A percentile compares a stretch with the other conserved stretches of the same genome.
Evolutionary conservation across 2,888 invertebrate species (phyloP).

Genomic region (Chloroclysta siterata): DNA sequence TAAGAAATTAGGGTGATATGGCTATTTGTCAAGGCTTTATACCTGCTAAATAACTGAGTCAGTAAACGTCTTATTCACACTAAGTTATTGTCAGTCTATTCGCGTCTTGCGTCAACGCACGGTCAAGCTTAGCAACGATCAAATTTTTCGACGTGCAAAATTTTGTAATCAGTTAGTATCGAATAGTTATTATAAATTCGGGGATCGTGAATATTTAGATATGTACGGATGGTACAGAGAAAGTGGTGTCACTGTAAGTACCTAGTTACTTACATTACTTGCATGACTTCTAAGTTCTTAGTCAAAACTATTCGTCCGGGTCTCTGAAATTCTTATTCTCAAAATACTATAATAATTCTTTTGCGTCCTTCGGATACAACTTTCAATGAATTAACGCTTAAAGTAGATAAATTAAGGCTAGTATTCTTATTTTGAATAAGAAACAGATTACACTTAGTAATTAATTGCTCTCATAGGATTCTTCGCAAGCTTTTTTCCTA

Average conservation of each 20-base stretch:
- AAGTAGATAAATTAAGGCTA: too few relatives aligned
- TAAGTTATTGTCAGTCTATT: constrained; percentile 23
- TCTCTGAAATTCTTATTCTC: not conserved
- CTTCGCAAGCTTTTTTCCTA: too few relatives aligned
- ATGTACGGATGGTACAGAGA: constrained; percentile 32
- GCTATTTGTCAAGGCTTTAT: constrained; percentile 29
- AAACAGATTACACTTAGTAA: too few relatives aligned
- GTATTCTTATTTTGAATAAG: not conserved
- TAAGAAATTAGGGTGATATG: constrained; percentile 28
- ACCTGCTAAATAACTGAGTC: constrained; percentile 27
- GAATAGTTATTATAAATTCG: constrained; percentile 1
- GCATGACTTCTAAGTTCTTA: constrained; percentile 6
- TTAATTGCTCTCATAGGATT: too few relatives aligned
- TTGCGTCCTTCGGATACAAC: not conserved
- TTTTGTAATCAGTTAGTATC: not conserved
- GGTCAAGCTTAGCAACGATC: constrained; percentile 14
- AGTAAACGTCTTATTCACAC: constrained; percentile 24
- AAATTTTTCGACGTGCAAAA: not conserved
- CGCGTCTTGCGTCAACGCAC: constrained; percentile 20
- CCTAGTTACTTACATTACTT: constrained; percentile 7
- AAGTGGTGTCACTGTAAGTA: constrained; percentile 38
- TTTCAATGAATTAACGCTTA: not conserved
- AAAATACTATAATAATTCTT: not conserved
- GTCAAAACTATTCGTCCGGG: not conserved
- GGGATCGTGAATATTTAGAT: not conserved